Evolutionary conservation across 2,888 invertebrate genomes (phyloP), one percentile per base, ranked within the genome.

Genomic region (Cephus pulcher): DNA sequence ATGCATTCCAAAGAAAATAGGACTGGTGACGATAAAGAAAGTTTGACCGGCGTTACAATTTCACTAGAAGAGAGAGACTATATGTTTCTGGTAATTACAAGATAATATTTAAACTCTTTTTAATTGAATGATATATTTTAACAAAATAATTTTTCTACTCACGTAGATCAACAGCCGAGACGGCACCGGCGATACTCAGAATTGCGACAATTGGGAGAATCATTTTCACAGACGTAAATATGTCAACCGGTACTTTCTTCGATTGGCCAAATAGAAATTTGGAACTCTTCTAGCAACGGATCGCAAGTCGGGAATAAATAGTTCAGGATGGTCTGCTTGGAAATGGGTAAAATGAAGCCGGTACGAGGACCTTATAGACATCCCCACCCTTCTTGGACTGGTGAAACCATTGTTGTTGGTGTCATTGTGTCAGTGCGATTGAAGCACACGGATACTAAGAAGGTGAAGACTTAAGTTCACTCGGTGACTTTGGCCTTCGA

Each of bases 361-460:
- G 84, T 80, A 75, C 82, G 85, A 86, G 84, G 86, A 85, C 86
- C 88, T 90, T 89, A 90, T 89, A 89, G 81, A 77, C 78, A 82
- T 81, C 87, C 82, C 88, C 84, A 84, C 82, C 76, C 81, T 73
- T 79, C 79, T 76, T 76, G 75, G 79, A 76, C 80, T 78, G 79
- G 77, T 79, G 80, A 84, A 86, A 85, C 84, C 79, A 87, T 89
- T 85, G 86, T 88, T 83, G 79, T 82, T 75, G 23, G 56, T 56
- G 23, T 56, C 56, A 23, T 56, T 56, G 56, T 56, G 23, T 56
- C 23, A 56, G 56, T 56, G 56, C 56, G 56, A 56, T 56, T 32
- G 33, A 37, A 34, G 30, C 75, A 70, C 34, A 34, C 73, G 4
- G 76, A 33, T n/a, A 34, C 35, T 37, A 40, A 37, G 34, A 75